These are phyloP conservation scores for Drosophila mayaguana DNA, from an alignment of 2,888 invertebrate species.

Conservation along the genomic window DNA sequence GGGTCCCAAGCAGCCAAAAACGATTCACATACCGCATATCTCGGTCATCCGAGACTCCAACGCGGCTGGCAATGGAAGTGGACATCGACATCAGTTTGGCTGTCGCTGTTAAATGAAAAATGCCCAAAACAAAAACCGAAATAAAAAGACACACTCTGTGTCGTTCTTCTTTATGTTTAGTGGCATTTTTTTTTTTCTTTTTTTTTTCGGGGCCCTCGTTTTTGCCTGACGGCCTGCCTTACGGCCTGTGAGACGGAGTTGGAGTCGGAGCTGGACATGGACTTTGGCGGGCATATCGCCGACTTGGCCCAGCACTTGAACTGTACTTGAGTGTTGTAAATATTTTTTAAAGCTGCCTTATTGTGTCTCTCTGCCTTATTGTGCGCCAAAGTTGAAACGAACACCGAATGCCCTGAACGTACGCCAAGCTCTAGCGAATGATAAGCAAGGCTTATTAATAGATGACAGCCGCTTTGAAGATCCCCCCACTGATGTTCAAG, in stretches of 20 bases:
- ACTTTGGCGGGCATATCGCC: slow-evolving; percentile 64
- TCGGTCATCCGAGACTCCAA: slow-evolving; percentile 56
- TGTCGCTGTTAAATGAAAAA: slow-evolving; percentile 79
- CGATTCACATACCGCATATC: slow-evolving; percentile 64
- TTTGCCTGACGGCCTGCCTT: slow-evolving; percentile 45
- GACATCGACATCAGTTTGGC: slow-evolving; percentile 79
- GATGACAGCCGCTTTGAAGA: slow-evolving; percentile 57
- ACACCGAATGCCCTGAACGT: slow-evolving; percentile 63
- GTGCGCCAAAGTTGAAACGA: slow-evolving; percentile 67
- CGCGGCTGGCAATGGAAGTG: slow-evolving; percentile 74
- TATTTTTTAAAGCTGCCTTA: slow-evolving; percentile 79
- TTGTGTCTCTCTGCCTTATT: slow-evolving; percentile 33
- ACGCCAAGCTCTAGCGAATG: slow-evolving; percentile 32
- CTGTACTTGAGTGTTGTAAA: slow-evolving; percentile 81
- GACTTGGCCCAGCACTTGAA: slow-evolving; percentile 79
- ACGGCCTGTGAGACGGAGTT: slow-evolving; percentile 36
- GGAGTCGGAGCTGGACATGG: slow-evolving; percentile 35
- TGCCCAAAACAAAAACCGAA: slow-evolving; percentile 58
- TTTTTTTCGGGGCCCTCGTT: slow-evolving; percentile 55
- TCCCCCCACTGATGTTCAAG: slow-evolving; percentile 46
- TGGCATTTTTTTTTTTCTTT: slow-evolving; percentile 34
- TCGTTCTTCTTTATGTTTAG: slow-evolving; percentile 69
- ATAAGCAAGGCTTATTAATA: slow-evolving; percentile 73
- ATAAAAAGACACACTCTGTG: slow-evolving; percentile 70
- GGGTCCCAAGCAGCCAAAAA: slow-evolving; percentile 64